Conservation (phyloP, 2,113 vertebrate species). For the Corythornis madagascariensis region DNA sequence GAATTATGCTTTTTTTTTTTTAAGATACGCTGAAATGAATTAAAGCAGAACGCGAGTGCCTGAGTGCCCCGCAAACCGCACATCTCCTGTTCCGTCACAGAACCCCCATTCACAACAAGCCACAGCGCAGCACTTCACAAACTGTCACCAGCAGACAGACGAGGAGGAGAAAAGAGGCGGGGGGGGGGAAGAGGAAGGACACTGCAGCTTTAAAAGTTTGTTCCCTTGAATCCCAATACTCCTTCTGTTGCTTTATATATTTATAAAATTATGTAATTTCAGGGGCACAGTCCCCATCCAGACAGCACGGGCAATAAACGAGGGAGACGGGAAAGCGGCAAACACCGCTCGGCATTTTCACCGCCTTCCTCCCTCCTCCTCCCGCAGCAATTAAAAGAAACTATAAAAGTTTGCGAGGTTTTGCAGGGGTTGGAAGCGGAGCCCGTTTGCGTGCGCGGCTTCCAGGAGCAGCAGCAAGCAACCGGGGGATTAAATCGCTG, state of each 20-base stretch:
- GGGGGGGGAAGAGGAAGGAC: slow-evolving; percentile 54
- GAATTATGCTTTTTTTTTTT: background rate
- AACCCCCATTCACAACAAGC: slow-evolving; percentile 40
- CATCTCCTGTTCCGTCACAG: slow-evolving; percentile 24
- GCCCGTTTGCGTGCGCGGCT: slow-evolving; percentile 20
- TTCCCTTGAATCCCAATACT: slow-evolving; percentile 66
- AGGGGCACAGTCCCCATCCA: slow-evolving; percentile 41
- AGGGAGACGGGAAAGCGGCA: background rate
- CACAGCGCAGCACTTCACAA: slow-evolving; percentile 20
- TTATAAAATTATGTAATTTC: slow-evolving; percentile 70
- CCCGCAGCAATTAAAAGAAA: slow-evolving; percentile 65
- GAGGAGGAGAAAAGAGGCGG: slow-evolving; percentile 16
- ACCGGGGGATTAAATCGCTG: slow-evolving; percentile 17
- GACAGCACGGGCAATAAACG: background rate
- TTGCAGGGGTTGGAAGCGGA: slow-evolving; percentile 49
- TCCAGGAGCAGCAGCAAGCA: background rate
- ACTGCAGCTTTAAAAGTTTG: slow-evolving; percentile 80
- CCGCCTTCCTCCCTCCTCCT: slow-evolving; percentile 57
- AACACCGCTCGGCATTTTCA: slow-evolving; percentile 11
- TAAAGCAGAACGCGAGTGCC: slow-evolving; percentile 9
- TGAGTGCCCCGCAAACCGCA: slow-evolving; percentile 41
- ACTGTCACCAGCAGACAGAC: slow-evolving; percentile 65
- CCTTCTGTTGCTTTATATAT: slow-evolving; percentile 57
- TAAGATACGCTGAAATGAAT: slow-evolving; percentile 19
- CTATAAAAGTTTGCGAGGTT: slow-evolving; percentile 80